A percentile compares a stretch with the other conserved stretches of the same genome.
Evolutionary conservation across 2,113 vertebrate species (phyloP).

Genomic region (Catharus bicknelli): DNA sequence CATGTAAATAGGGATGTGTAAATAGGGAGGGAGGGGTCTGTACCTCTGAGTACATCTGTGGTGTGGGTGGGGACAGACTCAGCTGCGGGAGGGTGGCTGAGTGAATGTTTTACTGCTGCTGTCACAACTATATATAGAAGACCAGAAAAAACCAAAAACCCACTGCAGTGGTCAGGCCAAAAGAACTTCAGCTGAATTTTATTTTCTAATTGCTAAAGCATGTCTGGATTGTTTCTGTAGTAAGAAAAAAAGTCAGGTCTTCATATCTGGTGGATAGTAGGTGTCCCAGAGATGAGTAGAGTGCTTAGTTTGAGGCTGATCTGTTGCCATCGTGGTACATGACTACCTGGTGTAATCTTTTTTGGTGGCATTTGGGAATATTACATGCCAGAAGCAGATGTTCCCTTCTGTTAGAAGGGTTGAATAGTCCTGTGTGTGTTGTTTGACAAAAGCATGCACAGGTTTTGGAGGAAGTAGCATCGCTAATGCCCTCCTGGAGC

Average conservation of each 20-base stretch:
- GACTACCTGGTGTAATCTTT: not conserved
- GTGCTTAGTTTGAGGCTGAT: not conserved
- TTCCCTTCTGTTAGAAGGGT: not conserved
- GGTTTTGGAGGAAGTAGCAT: not conserved
- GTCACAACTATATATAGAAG: slow-evolving; percentile 49
- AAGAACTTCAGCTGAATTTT: slow-evolving; percentile 14
- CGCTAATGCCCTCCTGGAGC: not conserved
- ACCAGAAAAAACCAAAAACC: not conserved
- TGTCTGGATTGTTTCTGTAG: not conserved
- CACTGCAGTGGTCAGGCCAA: not conserved
- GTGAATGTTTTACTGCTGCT: not conserved
- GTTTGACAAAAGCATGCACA: rapidly evolving
- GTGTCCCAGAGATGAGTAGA: not conserved
- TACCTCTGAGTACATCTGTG: not conserved
- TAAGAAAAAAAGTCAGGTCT: not conserved
- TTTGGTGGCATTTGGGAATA: not conserved
- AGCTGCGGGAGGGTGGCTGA: not conserved
- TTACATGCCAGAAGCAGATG: not conserved
- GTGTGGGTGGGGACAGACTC: not conserved
- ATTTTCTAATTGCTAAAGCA: not conserved
- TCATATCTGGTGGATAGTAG: not conserved
- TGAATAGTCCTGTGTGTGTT: not conserved
- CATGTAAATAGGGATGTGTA: not conserved
- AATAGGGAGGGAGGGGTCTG: not conserved
- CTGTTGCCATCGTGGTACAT: not conserved